Evolutionary conservation across 2,797 vertebrate species (phyloP).

Genomic region (Varecia variegata): DNA sequence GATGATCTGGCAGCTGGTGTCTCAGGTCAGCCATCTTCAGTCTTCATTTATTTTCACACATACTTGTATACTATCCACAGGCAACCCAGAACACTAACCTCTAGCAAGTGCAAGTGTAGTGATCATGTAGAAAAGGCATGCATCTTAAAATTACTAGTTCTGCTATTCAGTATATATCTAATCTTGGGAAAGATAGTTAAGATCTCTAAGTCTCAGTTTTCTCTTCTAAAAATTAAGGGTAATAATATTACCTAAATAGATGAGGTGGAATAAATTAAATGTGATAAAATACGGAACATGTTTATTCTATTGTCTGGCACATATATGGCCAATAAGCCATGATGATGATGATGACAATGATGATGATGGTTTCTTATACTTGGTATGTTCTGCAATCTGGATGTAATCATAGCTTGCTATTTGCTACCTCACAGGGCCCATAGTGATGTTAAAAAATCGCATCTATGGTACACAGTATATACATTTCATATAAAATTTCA

Average conservation of each 20-base stretch:
- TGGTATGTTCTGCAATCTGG: not conserved
- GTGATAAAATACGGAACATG: not conserved
- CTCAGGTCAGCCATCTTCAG: too few species aligned
- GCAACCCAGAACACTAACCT: not conserved
- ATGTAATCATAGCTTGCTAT: not conserved
- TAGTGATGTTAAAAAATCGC: not conserved
- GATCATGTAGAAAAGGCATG: not conserved
- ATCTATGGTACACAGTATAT: not conserved
- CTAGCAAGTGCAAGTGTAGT: not conserved
- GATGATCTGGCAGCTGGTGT: too few species aligned
- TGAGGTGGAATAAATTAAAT: not conserved
- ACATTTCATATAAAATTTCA: not conserved
- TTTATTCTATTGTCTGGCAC: not conserved
- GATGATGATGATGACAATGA: not conserved
- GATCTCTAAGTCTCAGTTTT: not conserved
- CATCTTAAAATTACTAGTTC: not conserved
- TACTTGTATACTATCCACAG: not conserved
- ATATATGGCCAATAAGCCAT: not conserved
- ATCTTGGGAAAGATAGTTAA: not conserved
- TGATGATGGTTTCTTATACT: not conserved
- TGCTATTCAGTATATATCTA: not conserved
- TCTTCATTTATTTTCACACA: not conserved
- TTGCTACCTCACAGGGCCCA: not conserved
- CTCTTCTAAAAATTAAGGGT: not conserved
- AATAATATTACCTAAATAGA: not conserved